These are phyloP conservation scores for Drosophila niveifrons DNA, from an alignment of 2,888 invertebrate genomes.

Conservation along the genomic window DNA sequence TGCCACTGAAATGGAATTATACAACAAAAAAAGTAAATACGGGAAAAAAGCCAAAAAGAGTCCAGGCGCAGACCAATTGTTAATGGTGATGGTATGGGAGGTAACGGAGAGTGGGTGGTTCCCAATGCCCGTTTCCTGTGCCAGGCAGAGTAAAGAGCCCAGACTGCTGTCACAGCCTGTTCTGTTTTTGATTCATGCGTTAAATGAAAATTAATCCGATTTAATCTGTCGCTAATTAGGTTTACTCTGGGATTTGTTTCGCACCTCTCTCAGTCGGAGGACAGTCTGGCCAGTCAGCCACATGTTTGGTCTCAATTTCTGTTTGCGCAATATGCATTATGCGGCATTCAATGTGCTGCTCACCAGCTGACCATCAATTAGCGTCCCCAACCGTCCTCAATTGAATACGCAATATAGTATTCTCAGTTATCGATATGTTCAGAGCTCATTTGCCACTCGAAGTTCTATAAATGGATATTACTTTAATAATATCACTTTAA, in stretches of 20 bases:
- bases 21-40: conserved; percentile 34
- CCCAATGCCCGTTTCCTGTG: conserved; percentile 47
- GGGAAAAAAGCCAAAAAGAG: conserved; percentile 27
- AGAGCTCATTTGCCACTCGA: neutral
- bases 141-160: conserved; percentile 42
- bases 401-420: conserved; percentile 29
- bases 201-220: conserved; percentile 82
- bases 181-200: conserved; percentile 81
- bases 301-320: conserved; percentile 45
- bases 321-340: conserved; percentile 35
- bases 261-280: conserved; percentile 62
- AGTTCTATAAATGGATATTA: neutral
- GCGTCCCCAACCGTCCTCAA: conserved; percentile 34
- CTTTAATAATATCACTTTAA: neutral
- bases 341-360: neutral
- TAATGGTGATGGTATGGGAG: neutral
- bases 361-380: conserved; percentile 49
- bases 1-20: conserved; percentile 19
- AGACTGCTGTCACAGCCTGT: conserved; percentile 61
- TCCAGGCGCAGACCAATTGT: conserved; percentile 31
- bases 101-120: conserved; percentile 1
- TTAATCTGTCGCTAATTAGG: conserved; percentile 82
- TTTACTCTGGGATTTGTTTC: conserved; percentile 80
- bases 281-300: conserved; percentile 18
- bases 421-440: conserved; percentile 4